These are phyloP conservation scores for Zosterops pallidus DNA, from an alignment of 2,113 vertebrate species.

Conservation along the genomic window DNA sequence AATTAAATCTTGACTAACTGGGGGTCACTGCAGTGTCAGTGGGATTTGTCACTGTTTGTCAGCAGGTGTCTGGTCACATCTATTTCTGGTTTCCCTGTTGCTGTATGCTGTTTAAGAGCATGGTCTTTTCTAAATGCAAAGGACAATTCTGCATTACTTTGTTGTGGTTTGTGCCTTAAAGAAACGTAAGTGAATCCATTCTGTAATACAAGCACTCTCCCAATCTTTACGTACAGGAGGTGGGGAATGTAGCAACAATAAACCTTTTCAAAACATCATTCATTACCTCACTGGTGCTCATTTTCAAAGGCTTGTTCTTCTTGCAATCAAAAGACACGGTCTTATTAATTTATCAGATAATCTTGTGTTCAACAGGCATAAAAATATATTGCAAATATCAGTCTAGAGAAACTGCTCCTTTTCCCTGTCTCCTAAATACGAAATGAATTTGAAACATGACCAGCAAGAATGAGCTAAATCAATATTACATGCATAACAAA, in stretches of 20 bases:
- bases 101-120: constrained; percentile 76
- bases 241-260: neutral
- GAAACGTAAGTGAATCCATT: neutral
- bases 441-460: constrained; percentile 50
- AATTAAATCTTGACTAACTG: constrained; percentile 85
- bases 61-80: constrained; percentile 88
- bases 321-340: neutral
- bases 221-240: neutral
- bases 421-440: neutral
- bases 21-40: constrained; percentile 83
- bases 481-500: neutral
- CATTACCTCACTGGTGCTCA: neutral
- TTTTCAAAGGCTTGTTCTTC: constrained; percentile 4
- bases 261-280: neutral
- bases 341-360: constrained; percentile 48
- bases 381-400: constrained; percentile 27
- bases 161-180: neutral
- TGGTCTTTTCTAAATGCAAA: constrained; percentile 7
- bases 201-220: neutral
- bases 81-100: constrained; percentile 88
- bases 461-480: neutral
- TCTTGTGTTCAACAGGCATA: constrained; percentile 25
- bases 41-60: constrained; percentile 83
- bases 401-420: neutral
- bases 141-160: neutral